Percentiles rank a stretch among this genome's conserved stretches.
These are phyloP conservation scores for Microplitis mediator DNA, from an alignment of 1,140 invertebrate genomes.

Conservation along the genomic window DNA sequence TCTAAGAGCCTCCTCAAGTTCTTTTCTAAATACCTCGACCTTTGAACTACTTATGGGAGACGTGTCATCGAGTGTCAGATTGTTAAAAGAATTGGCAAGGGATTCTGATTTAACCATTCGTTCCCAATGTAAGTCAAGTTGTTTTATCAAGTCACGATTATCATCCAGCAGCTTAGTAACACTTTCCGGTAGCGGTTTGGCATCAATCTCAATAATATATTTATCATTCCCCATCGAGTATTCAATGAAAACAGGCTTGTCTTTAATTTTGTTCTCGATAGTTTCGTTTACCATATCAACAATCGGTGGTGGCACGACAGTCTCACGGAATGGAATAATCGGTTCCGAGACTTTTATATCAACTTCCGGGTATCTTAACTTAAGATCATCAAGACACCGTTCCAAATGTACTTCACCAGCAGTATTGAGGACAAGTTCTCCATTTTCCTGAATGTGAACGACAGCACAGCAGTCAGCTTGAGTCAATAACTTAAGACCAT, in stretches of 20 bases:
- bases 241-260: constrained; percentile 57
- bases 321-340: constrained; percentile 96
- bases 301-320: constrained; percentile 82
- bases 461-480: constrained; percentile 94
- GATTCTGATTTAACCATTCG: constrained; percentile 40
- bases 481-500: constrained; percentile 81
- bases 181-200: constrained; percentile 77
- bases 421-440: constrained; percentile 95
- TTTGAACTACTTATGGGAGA: constrained; percentile 63
- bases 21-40: constrained; percentile 68
- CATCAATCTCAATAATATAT: constrained; percentile 77
- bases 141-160: constrained; percentile 67
- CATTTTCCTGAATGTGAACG: constrained; percentile 89
- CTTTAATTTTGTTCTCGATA: constrained; percentile 69
- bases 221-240: constrained; percentile 75
- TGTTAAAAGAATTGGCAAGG: constrained; percentile 30
- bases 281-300: constrained; percentile 89
- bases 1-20: constrained; percentile 70
- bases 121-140: constrained; percentile 58
- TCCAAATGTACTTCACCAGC: constrained; percentile 98
- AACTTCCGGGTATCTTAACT: constrained; percentile 83
- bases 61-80: constrained; percentile 41
- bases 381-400: constrained; percentile 89
- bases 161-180: constrained; percentile 75
- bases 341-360: constrained; percentile 90